phyloP scores from a whole-genome alignment of 2,113 vertebrate genomes.

The Istiophorus platypterus region DNA sequence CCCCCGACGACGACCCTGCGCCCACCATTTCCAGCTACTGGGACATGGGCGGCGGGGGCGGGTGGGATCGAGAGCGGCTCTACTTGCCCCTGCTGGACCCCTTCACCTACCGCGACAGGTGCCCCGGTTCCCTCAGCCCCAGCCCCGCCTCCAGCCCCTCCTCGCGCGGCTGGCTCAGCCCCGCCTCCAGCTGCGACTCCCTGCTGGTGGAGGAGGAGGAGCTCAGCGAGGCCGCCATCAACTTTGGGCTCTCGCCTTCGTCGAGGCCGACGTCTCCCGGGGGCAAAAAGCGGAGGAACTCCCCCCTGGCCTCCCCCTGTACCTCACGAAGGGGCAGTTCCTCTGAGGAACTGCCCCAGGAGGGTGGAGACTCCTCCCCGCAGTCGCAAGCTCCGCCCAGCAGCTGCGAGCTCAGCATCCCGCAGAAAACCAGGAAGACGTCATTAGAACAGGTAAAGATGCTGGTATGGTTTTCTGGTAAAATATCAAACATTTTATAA shows the following conservation, averaged over 20 bases:
- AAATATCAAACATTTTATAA: background rate
- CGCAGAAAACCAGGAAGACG: slow-evolving; percentile 92
- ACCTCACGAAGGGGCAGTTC: slow-evolving; percentile 89
- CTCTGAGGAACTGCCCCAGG: slow-evolving; percentile 86
- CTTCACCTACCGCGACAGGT: slow-evolving; percentile 89
- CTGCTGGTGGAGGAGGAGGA: slow-evolving; percentile 92
- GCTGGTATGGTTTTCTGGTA: background rate
- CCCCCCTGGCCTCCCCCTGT: slow-evolving; percentile 85
- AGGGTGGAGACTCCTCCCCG: slow-evolving; percentile 69
- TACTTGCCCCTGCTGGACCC: slow-evolving; percentile 90
- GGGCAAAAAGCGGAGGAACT: slow-evolving; percentile 91
- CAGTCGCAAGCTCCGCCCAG: slow-evolving; percentile 73
- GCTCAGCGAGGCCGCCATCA: slow-evolving; percentile 87
- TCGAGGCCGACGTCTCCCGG: slow-evolving; percentile 90
- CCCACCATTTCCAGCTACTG: slow-evolving; percentile 78
- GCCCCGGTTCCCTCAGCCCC: slow-evolving; percentile 88
- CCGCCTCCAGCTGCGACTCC: slow-evolving; percentile 91
- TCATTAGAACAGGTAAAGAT: slow-evolving; percentile 88
- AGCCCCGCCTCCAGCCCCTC: slow-evolving; percentile 93
- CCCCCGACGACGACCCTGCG: slow-evolving; percentile 84
- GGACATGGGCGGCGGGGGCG: slow-evolving; percentile 83
- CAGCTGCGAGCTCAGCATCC: slow-evolving; percentile 87
- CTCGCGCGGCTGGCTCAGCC: slow-evolving; percentile 91
- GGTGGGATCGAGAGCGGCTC: slow-evolving; percentile 88
- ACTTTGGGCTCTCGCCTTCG: slow-evolving; percentile 87